A percentile compares a stretch with the other conserved stretches of the same genome.
Conservation (phyloP, 1,140 invertebrate species). For the Sinella curviseta region DNA sequence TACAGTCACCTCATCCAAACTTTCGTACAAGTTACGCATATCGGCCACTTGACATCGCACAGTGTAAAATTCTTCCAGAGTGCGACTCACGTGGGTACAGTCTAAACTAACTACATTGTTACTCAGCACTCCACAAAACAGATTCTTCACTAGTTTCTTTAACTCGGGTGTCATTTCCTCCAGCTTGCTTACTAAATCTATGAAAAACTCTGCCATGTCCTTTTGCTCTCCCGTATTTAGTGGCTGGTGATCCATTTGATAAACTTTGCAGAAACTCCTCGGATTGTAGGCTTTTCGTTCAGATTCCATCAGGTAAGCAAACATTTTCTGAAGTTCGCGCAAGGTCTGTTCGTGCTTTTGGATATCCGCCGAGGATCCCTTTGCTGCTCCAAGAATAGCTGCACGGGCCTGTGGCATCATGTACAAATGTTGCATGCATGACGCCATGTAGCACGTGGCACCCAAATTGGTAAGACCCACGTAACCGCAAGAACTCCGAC, state of each 20-base stretch:
- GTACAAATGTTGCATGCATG: slow-evolving; percentile 92
- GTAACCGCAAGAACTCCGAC: slow-evolving; percentile 87
- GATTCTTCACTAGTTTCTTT: slow-evolving; percentile 83
- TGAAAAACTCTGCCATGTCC: slow-evolving; percentile 98
- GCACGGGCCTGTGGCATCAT: slow-evolving; percentile 91
- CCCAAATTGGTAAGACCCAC: slow-evolving; percentile 91
- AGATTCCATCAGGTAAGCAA: slow-evolving; percentile 89
- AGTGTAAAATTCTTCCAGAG: slow-evolving; percentile 93
- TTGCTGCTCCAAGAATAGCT: slow-evolving; percentile 72
- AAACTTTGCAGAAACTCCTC: slow-evolving; percentile 90
- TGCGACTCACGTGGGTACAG: slow-evolving; percentile 89
- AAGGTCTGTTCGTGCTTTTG: slow-evolving; percentile 78
- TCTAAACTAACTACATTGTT: slow-evolving; percentile 94
- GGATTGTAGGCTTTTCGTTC: slow-evolving; percentile 94
- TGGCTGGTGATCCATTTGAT: slow-evolving; percentile 94
- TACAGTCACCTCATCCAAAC: slow-evolving; percentile 90
- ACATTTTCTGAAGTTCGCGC: slow-evolving; percentile 88
- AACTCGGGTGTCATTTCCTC: slow-evolving; percentile 88
- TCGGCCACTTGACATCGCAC: slow-evolving; percentile 93
- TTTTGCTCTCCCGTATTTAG: slow-evolving; percentile 95
- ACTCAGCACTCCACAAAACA: slow-evolving; percentile 89
- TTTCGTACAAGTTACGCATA: slow-evolving; percentile 93
- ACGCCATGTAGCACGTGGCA: slow-evolving; percentile 95
- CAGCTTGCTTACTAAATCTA: slow-evolving; percentile 90
- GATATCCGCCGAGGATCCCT: slow-evolving; percentile 60